These are phyloP conservation scores for Dipodomys ordii DNA, from an alignment of 2,113 vertebrate species.

Conservation along the genomic window DNA sequence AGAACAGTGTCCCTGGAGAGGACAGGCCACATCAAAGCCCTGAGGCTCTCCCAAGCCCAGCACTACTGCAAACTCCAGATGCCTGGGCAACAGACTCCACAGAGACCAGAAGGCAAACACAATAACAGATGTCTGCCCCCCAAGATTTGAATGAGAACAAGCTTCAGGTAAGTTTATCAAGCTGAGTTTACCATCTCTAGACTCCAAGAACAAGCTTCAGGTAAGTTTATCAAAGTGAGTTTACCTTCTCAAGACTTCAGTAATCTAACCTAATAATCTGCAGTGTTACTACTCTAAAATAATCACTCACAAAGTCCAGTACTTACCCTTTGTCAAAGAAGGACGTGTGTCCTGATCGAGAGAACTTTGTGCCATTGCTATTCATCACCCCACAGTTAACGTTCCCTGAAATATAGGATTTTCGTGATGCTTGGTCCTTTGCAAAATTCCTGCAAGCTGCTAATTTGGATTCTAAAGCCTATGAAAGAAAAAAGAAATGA, in stretches of 20 bases:
- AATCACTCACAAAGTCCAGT: not conserved
- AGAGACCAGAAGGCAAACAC: conserved; percentile 40
- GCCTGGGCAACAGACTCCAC: conserved; percentile 49
- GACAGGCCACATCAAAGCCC: not conserved
- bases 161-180: not conserved
- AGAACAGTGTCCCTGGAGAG: not conserved
- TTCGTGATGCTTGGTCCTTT: conserved; percentile 97
- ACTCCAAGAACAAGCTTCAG: not conserved
- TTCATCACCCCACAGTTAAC: conserved; percentile 88
- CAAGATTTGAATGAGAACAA: not conserved
- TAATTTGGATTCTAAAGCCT: conserved; percentile 99
- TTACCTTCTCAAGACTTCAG: conserved; percentile 5
- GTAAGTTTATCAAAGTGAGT: not conserved
- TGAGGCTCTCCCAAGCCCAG: not conserved
- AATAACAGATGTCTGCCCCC: conserved; percentile 46
- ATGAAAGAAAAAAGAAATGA: conserved; percentile 60
- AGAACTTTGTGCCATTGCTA: conserved; percentile 93
- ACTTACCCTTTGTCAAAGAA: conserved; percentile 98
- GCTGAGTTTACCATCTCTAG: conserved; percentile 7
- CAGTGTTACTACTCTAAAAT: conserved; percentile 10
- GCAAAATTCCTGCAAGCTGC: conserved; percentile 98
- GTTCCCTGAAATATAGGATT: conserved; percentile 91
- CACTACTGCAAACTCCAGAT: not conserved
- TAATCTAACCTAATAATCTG: conserved; percentile 3
- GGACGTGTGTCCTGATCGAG: conserved; percentile 93